A percentile compares a stretch with the other conserved stretches of the same genome.
phyloP scores from a whole-genome alignment of 2,113 vertebrate species.

The Ceyx margarethae region DNA sequence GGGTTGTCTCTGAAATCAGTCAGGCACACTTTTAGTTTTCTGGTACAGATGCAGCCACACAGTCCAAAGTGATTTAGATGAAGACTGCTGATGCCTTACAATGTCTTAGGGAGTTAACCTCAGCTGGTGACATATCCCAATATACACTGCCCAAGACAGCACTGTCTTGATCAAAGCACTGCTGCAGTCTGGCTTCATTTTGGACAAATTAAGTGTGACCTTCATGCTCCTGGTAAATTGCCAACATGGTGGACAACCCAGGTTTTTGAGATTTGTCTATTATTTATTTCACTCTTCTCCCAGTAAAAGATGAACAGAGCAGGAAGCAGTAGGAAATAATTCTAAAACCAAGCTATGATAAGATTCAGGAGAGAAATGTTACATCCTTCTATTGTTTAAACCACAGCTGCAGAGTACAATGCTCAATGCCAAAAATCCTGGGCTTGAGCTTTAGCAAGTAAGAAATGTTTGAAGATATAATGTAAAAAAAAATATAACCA shows the following conservation, averaged over 20 bases:
- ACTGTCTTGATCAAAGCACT: slow-evolving; percentile 39
- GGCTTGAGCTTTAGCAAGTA: neutral
- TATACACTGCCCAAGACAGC: neutral
- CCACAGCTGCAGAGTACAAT: neutral
- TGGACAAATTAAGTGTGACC: slow-evolving; percentile 46
- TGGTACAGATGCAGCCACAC: neutral
- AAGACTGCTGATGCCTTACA: neutral
- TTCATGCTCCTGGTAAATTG: neutral
- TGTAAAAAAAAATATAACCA: neutral
- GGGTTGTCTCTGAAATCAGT: accelerated
- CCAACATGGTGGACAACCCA: neutral
- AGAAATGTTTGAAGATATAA: neutral
- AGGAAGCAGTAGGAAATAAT: slow-evolving; percentile 46
- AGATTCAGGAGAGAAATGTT: slow-evolving; percentile 36
- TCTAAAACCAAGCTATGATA: slow-evolving; percentile 8
- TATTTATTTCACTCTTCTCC: neutral
- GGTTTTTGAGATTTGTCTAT: neutral
- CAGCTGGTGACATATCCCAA: neutral
- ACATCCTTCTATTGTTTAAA: slow-evolving; percentile 49
- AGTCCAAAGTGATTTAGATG: neutral
- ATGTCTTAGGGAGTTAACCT: neutral
- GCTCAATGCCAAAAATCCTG: neutral
- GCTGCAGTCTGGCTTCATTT: slow-evolving; percentile 26
- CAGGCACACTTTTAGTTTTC: neutral
- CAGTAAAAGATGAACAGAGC: neutral